Conservation (phyloP, 2,113 vertebrate species). For the Acrocephalus arundinaceus region DNA sequence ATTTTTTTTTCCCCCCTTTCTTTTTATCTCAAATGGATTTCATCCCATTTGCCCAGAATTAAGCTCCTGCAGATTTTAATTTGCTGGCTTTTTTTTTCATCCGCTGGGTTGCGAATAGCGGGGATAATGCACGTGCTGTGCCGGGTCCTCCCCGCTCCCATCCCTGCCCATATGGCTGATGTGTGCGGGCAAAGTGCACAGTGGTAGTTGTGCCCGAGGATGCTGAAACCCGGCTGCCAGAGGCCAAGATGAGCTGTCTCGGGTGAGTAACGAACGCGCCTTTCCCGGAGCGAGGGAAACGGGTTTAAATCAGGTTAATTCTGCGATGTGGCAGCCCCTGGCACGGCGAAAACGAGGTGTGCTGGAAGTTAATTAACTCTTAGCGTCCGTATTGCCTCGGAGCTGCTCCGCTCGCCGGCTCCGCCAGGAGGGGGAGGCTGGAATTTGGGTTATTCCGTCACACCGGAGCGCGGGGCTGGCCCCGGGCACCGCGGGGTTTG, state of each 20-base stretch:
- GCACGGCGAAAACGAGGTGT: not conserved
- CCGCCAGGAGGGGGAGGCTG: not conserved
- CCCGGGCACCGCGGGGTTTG: not conserved
- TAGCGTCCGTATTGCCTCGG: not conserved
- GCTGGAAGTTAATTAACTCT: constrained; percentile 35
- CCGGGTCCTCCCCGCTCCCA: constrained; percentile 15
- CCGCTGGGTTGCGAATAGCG: constrained; percentile 66
- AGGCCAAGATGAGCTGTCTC: constrained; percentile 83
- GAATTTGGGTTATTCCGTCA: not conserved
- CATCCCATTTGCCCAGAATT: constrained; percentile 64
- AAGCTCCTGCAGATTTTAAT: constrained; percentile 56
- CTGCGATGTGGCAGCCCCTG: not conserved
- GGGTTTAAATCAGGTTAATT: not conserved
- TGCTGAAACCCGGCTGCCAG: constrained; percentile 38
- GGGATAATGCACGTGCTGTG: constrained; percentile 50
- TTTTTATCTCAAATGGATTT: constrained; percentile 46
- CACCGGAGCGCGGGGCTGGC: not conserved
- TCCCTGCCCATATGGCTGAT: constrained; percentile 32
- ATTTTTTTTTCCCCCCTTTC: not conserved
- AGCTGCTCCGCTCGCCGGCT: not conserved
- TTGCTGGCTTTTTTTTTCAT: constrained; percentile 68
- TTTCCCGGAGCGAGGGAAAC: not conserved
- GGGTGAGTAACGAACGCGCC: constrained; percentile 77
- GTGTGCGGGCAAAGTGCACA: not conserved
- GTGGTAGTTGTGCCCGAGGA: constrained; percentile 26